Evolutionary conservation across 2,888 invertebrate genomes (phyloP).

Genomic region (Ptychoptera contaminata): DNA sequence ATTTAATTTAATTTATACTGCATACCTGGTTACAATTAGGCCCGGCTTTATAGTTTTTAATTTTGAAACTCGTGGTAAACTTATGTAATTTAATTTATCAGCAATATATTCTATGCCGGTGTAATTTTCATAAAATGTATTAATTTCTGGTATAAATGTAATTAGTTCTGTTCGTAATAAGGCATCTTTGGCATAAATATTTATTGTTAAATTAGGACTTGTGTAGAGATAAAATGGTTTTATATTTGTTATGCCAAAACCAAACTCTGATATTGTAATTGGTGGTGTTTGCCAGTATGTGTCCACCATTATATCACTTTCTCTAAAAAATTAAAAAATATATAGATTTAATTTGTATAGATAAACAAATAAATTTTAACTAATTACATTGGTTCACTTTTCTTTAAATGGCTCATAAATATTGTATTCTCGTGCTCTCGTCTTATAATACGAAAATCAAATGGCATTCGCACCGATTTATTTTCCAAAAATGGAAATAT

Average conservation of each 20-base stretch:
- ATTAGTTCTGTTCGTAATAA: conserved; percentile 5
- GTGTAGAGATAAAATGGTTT: conserved; percentile 2
- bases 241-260: conserved; percentile 7
- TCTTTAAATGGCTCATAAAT: conserved; percentile 4
- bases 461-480: conserved; percentile 1
- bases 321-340: not conserved
- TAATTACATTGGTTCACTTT: conserved; percentile 3
- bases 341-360: not conserved
- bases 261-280: conserved; percentile 7
- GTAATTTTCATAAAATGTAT: conserved; percentile 5
- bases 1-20: not conserved
- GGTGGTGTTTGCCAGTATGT: conserved; percentile 6
- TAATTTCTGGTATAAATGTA: conserved; percentile 5
- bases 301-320: conserved; percentile 6
- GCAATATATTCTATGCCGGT: not conserved
- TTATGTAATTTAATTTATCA: conserved; percentile 6
- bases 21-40: conserved; percentile 5
- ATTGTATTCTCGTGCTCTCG: conserved; percentile 5
- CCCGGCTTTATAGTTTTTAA: conserved; percentile 6
- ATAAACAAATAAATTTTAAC: not conserved
- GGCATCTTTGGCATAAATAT: conserved; percentile 5
- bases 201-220: conserved; percentile 5
- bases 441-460: conserved; percentile 6
- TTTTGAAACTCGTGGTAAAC: conserved; percentile 3
- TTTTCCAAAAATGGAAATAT: too few species aligned